A percentile compares a stretch with the other conserved stretches of the same genome.
phyloP scores from a whole-genome alignment of 2,888 invertebrate species.

The Scelioninae gen. 1 region DNA sequence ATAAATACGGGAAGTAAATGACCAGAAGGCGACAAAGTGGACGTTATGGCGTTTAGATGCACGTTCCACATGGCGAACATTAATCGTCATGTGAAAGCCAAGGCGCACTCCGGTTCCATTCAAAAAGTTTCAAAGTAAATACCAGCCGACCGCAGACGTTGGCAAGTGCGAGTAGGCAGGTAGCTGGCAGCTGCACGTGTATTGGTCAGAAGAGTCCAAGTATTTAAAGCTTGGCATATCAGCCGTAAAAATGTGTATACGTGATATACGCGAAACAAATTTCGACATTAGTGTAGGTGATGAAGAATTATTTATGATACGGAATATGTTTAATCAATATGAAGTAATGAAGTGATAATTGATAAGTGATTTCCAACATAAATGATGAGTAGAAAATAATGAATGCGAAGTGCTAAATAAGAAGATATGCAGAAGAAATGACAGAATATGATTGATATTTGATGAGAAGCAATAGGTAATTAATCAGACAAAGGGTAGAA shows the following conservation, averaged over 20 bases:
- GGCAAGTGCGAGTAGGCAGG: conserved; percentile 56
- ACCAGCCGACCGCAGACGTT: conserved; percentile 52
- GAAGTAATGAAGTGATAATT: too few species aligned
- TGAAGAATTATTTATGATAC: too few species aligned
- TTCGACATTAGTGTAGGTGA: too few species aligned
- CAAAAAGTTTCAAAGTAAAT: conserved; percentile 62
- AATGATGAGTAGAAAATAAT: too few species aligned
- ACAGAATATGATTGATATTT: too few species aligned
- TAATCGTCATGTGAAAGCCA: conserved; percentile 44
- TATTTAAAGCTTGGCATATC: conserved; percentile 45
- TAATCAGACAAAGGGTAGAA: too few species aligned
- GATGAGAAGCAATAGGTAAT: too few species aligned
- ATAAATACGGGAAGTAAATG: conserved; percentile 4
- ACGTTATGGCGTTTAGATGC: conserved; percentile 39
- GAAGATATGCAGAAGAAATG: too few species aligned
- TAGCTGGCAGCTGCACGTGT: conserved; percentile 56
- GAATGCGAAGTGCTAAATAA: too few species aligned
- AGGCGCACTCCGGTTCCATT: conserved; percentile 48
- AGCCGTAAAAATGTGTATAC: conserved; percentile 29
- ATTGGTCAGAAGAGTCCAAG: conserved; percentile 40
- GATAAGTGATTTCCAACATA: too few species aligned
- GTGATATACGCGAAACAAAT: too few species aligned
- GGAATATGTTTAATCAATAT: too few species aligned
- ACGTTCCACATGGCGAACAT: conserved; percentile 33
- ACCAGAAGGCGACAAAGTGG: conserved; percentile 30